Evolutionary conservation across 2,888 invertebrate species (phyloP), one percentile per base, ranked within the genome.

Genomic region (Rutpela maculata): DNA sequence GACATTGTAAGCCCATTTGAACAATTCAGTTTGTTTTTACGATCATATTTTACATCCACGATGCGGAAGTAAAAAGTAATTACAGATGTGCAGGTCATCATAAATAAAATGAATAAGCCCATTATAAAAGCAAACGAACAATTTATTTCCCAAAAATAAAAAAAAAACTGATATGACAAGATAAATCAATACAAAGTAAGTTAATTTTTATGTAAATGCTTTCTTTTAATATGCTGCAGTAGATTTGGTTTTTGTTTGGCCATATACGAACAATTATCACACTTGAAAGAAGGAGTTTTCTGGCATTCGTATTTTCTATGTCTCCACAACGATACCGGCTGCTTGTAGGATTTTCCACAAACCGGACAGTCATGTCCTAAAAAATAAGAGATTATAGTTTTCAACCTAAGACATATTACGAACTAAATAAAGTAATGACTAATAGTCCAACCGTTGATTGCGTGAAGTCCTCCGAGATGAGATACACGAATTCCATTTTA

Each of bases 191-290:
- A 55, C 15, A 55, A 55, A n/a, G 55, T 15, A n/a, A 15, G 9
- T 10, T 55, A 55, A 55, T 55, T 15, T 55, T 15, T 55, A 55
- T 55, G 4, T 15, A 15, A 1, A 17, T 55, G 55, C 15, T 3
- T 55, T 17, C 57, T 57, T 11, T 18, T 57, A 17, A 66, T 19
- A 50, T 66, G 66, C 26, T 15, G 18, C 22, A 18, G 19, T 9
- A 66, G 22, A 35, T 66, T 43, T n/a, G 2, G 9, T 19, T 95
- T 92, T 88, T 95, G 95, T 87, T 95, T 94, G 80, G 95, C 95
- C 86, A 94, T 93, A 89, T 96, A 96, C 9, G 56, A n/a, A 38
- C 77, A 77, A 4, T 57, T 5, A 22, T 12, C 5, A 7, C 84
- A 84, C 5, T 43, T 59, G 66, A 82, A 84, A 5, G 72, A 70